Evolutionary conservation across 2,113 vertebrate species (phyloP).

Genomic region (Smithornis capensis): DNA sequence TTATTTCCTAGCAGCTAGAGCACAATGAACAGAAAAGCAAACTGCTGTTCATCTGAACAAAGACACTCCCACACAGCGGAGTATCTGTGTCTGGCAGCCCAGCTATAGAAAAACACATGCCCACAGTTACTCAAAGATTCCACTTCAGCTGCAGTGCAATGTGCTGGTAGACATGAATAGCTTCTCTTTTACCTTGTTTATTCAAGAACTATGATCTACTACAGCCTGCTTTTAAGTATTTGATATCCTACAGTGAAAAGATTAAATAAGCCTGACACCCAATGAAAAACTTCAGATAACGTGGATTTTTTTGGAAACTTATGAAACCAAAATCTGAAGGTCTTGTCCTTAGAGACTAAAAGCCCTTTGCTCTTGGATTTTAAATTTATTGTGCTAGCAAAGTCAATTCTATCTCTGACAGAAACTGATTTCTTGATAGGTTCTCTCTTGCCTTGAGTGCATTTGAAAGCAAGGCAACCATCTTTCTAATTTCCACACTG

Average conservation of each 20-base stretch:
- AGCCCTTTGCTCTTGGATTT: constrained; percentile 35
- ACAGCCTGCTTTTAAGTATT: constrained; percentile 12
- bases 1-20: constrained; percentile 21
- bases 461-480: constrained; percentile 27
- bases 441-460: not conserved
- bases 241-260: constrained; percentile 2
- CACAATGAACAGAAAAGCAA: constrained; percentile 42
- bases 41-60: not conserved
- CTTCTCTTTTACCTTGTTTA: constrained; percentile 44
- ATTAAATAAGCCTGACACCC: not conserved
- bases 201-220: constrained; percentile 28
- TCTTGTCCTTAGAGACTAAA: constrained; percentile 29
- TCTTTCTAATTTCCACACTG: constrained; percentile 11
- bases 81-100: not conserved
- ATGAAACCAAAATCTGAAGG: constrained; percentile 32
- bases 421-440: constrained; percentile 19
- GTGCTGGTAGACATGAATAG: not conserved
- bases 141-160: constrained; percentile 13
- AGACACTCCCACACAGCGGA: constrained; percentile 3
- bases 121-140: constrained; percentile 18
- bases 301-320: constrained; percentile 33
- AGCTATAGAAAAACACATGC: constrained; percentile 11
- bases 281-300: constrained; percentile 19
- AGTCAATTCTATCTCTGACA: constrained; percentile 3
- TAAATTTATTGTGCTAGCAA: constrained; percentile 42